A percentile compares a stretch with the other conserved stretches of the same genome.
Conservation (phyloP, 35 echinoderm and acorn worm genomes). For the Ophioderma brevispina region DNA sequence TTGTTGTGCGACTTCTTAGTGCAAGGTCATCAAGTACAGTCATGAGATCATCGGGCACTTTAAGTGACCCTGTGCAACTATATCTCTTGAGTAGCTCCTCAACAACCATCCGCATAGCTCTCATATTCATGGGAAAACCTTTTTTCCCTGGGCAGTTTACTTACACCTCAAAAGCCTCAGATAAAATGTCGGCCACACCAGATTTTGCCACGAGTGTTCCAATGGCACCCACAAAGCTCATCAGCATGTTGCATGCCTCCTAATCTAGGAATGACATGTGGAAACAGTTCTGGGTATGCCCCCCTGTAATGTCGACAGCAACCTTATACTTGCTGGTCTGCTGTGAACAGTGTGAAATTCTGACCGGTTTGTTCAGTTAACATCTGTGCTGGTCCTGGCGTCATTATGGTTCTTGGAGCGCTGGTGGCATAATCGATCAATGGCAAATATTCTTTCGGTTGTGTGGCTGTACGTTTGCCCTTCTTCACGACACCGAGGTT, state of each 20-base stretch:
- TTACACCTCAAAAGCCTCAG: not conserved
- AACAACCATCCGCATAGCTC: slow-evolving; percentile 31
- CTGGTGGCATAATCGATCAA: not conserved
- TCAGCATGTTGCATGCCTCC: not conserved
- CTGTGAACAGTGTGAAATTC: not conserved
- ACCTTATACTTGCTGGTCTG: not conserved
- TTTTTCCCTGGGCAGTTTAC: slow-evolving; percentile 4
- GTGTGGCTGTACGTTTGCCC: too few species aligned
- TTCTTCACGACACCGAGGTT: not conserved
- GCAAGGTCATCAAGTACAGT: not conserved
- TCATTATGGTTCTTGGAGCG: not conserved
- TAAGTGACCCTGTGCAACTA: too few species aligned
- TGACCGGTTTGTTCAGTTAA: too few species aligned
- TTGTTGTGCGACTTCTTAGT: slow-evolving; percentile 15
- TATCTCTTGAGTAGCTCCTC: slow-evolving; percentile 33
- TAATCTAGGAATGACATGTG: not conserved
- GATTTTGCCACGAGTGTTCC: not conserved
- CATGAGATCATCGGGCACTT: slow-evolving; percentile 28
- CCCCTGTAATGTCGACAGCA: not conserved
- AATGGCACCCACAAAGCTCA: not conserved
- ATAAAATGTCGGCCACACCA: not conserved
- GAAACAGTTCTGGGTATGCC: not conserved
- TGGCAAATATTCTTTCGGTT: not conserved
- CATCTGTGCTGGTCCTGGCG: not conserved
- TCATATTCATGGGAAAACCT: slow-evolving; percentile 36